Percentiles rank a stretch among this genome's conserved stretches.
phyloP scores from a whole-genome alignment of 2,113 vertebrate species.

The Echinops telfairi region DNA sequence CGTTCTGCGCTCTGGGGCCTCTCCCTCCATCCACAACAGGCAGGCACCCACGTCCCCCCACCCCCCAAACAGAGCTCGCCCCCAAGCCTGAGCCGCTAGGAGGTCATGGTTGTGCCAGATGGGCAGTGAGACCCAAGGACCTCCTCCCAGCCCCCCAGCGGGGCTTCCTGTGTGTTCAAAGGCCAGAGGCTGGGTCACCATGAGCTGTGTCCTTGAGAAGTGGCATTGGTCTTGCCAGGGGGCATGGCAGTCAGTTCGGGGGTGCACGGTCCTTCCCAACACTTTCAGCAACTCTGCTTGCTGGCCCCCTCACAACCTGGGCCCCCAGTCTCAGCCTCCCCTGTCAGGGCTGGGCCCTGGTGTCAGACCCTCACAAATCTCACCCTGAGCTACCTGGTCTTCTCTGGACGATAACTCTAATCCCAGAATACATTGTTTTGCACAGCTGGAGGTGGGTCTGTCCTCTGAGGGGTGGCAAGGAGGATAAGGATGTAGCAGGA shows the following conservation, averaged over 20 bases:
- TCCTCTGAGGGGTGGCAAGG: background rate
- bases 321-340: background rate
- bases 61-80: background rate
- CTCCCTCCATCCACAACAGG: background rate
- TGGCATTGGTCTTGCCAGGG: background rate
- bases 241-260: background rate
- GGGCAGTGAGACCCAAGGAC: background rate
- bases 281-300: background rate
- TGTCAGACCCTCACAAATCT: conserved; percentile 19
- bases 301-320: background rate
- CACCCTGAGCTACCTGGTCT: conserved; percentile 47
- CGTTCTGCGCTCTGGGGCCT: background rate
- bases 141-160: background rate
- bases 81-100: background rate
- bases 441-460: background rate
- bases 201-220: background rate
- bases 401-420: conserved; percentile 56
- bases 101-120: background rate
- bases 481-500: background rate
- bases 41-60: background rate
- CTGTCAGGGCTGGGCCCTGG: background rate
- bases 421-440: conserved; percentile 68
- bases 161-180: background rate
- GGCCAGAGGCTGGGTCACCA: background rate
- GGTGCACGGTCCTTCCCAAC: background rate